Evolutionary conservation across 2,888 invertebrate genomes (phyloP).

Genomic region (Synanthedon myopaeformis): DNA sequence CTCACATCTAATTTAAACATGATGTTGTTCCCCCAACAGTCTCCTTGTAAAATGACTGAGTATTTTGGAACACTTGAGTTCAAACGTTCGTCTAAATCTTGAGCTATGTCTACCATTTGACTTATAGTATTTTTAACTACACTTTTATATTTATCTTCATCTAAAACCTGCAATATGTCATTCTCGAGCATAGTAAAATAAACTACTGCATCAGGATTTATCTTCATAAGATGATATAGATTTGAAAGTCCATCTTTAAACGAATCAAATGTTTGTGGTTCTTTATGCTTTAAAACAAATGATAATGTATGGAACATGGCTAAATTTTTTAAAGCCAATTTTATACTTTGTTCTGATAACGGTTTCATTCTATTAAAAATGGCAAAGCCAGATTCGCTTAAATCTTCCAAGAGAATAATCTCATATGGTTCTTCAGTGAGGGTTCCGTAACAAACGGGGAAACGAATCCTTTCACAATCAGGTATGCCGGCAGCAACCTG

Average conservation of each 20-base stretch:
- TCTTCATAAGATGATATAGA: slow-evolving; percentile 6
- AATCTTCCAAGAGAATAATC: slow-evolving; percentile 3
- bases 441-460: slow-evolving; percentile 26
- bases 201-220: background rate
- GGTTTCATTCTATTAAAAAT: slow-evolving; percentile 11
- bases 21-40: slow-evolving; percentile 7
- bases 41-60: slow-evolving; percentile 17
- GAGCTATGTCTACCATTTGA: background rate
- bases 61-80: slow-evolving; percentile 11
- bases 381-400: background rate
- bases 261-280: slow-evolving; percentile 18
- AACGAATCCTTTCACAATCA: slow-evolving; percentile 19
- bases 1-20: slow-evolving; percentile 5
- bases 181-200: slow-evolving; percentile 11
- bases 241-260: slow-evolving; percentile 14
- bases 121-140: slow-evolving; percentile 14
- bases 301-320: slow-evolving; percentile 1
- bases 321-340: slow-evolving; percentile 15
- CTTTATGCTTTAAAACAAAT: slow-evolving; percentile 7
- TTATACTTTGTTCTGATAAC: slow-evolving; percentile 20
- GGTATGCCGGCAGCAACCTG: slow-evolving; percentile 22
- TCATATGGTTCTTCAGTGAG: slow-evolving; percentile 2
- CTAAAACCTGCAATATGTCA: slow-evolving; percentile 11
- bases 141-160: slow-evolving; percentile 16
- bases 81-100: slow-evolving; percentile 11